Evolutionary conservation across 1,140 invertebrate genomes (phyloP).

Genomic region (Physella acuta): DNA sequence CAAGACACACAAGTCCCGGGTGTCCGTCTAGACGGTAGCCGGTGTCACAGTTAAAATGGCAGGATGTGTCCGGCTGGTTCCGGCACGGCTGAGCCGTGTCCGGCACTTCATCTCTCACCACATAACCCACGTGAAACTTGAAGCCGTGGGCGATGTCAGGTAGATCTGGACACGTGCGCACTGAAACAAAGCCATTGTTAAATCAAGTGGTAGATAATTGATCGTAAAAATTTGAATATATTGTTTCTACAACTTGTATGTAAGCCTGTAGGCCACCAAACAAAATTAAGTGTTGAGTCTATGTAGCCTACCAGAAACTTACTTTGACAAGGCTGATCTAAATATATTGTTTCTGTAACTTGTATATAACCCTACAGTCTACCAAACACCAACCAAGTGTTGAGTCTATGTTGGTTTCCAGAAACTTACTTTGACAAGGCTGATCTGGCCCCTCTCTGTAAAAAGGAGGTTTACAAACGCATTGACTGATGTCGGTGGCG

Average conservation of each 20-base stretch:
- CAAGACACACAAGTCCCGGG: constrained; percentile 36
- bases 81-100: constrained; percentile 31
- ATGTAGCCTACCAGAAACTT: too few relatives aligned
- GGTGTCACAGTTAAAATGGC: constrained; percentile 38
- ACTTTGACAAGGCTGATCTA: constrained; percentile 27
- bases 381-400: too few relatives aligned
- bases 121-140: constrained; percentile 35
- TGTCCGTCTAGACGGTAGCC: constrained; percentile 37
- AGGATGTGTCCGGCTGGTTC: constrained; percentile 37
- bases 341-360: too few relatives aligned
- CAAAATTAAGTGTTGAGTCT: too few relatives aligned
- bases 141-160: constrained; percentile 32
- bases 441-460: constrained; percentile 11
- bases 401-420: too few relatives aligned
- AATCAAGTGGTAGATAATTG: too few relatives aligned
- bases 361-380: too few relatives aligned
- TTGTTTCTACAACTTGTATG: too few relatives aligned
- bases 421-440: constrained; percentile 25
- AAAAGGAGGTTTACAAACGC: constrained; percentile 27
- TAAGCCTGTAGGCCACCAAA: too few relatives aligned
- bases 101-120: constrained; percentile 30
- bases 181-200: constrained; percentile 32
- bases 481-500: constrained; percentile 22
- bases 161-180: constrained; percentile 25
- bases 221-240: too few relatives aligned